A percentile compares a stretch with the other conserved stretches of the same genome.
Evolutionary conservation across 2,113 vertebrate species (phyloP).

Genomic region (Brevimyrus niger): DNA sequence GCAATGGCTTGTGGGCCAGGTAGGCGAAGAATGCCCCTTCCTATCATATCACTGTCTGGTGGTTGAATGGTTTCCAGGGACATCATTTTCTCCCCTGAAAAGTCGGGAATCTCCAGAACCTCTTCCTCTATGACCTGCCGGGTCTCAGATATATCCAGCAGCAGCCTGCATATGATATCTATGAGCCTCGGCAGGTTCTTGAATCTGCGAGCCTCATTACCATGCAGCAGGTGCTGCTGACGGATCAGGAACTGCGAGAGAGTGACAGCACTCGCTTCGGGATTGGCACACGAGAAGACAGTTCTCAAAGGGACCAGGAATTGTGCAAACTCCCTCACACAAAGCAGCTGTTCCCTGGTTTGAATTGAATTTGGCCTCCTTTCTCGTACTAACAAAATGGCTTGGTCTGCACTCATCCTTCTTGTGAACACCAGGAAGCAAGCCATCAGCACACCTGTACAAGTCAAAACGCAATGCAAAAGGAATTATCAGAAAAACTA

Average conservation of each 20-base stretch:
- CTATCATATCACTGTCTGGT: slow-evolving; percentile 52
- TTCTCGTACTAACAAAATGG: slow-evolving; percentile 80
- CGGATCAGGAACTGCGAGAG: slow-evolving; percentile 81
- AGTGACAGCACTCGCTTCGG: slow-evolving; percentile 68
- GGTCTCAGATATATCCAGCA: slow-evolving; percentile 81
- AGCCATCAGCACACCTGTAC: slow-evolving; percentile 81
- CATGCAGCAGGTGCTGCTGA: slow-evolving; percentile 85
- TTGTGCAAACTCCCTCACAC: slow-evolving; percentile 79
- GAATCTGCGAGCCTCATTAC: slow-evolving; percentile 79
- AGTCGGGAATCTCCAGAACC: slow-evolving; percentile 64
- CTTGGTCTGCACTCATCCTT: slow-evolving; percentile 86
- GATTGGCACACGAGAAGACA: slow-evolving; percentile 75
- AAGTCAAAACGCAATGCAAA: not conserved
- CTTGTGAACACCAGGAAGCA: slow-evolving; percentile 86
- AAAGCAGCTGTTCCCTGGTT: slow-evolving; percentile 80
- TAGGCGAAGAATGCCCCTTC: slow-evolving; percentile 47
- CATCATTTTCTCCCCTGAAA: slow-evolving; percentile 72
- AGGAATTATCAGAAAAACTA: not conserved
- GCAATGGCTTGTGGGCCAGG: slow-evolving; percentile 51
- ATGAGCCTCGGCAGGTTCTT: slow-evolving; percentile 83
- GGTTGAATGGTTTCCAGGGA: slow-evolving; percentile 53
- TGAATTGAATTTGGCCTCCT: slow-evolving; percentile 89
- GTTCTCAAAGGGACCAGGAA: slow-evolving; percentile 80
- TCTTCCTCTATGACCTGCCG: slow-evolving; percentile 74
- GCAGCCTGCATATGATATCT: slow-evolving; percentile 71